Evolutionary conservation across 2,797 vertebrate species (phyloP), one percentile per base, ranked within the genome.

Genomic region (Manis crassicaudata): DNA sequence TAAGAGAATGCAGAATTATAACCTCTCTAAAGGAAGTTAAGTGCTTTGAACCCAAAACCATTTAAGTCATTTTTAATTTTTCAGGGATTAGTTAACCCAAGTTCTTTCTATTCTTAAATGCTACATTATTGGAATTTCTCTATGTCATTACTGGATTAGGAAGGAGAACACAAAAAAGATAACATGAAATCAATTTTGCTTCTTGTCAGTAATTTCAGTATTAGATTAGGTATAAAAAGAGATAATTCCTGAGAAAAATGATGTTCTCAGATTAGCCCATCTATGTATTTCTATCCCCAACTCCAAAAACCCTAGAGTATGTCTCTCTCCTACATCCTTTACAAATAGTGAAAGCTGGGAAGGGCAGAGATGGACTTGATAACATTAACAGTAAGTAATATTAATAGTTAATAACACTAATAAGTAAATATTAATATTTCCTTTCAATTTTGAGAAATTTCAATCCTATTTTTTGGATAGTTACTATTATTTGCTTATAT

Each of bases 31-130:
- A 95, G 60, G 68, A 82, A 70, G n/a, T 72, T 72, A 93, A 88
- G 29, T 87, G 35, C 40, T 95, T 92, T 95, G 43, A 88, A 92
- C 50, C n/a, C 76, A 56, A 96, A 92, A 88, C n/a, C 32, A 95
- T 23, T 54, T 76, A 80, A 82, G 7, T 86, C 84, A 88, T 76
- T 97, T 73, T 85, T 63, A 82, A 56, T 80, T 91, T 86, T 90
- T 86, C 52, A 84, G 79, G 35, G 8, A 75, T 70, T 82, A 83
- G 95, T 76, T 81, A 91, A 46, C 79, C 35, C 40, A 94, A 52
- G 52, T 90, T 91, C 35, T 72, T 96, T 92, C 79, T 83, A 75
- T 93, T 90, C 27, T 52, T 72, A 90, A 94, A 60, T 79, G 68
- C 8, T 73, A 72, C 56, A 54, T 87, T 35, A 79, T 13, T 80